A percentile compares a stretch with the other conserved stretches of the same genome.
Conservation (phyloP, 2,113 vertebrate species). For the Australoheros scitulus region DNA sequence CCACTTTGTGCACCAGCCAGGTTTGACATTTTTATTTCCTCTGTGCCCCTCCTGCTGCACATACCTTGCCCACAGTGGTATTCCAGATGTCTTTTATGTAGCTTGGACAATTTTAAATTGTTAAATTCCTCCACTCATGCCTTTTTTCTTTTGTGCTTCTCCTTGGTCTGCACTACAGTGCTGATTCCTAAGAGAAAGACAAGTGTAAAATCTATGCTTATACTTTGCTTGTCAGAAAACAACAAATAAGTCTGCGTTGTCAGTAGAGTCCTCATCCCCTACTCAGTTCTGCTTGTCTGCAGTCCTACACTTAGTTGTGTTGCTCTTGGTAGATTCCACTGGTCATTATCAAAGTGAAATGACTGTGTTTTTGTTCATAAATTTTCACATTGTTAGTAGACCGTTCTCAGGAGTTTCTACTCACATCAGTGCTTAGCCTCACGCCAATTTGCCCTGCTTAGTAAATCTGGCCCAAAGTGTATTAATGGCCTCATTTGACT, state of each 20-base stretch:
- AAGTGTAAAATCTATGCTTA: not conserved
- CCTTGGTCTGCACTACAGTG: not conserved
- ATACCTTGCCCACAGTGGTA: not conserved
- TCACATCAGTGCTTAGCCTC: not conserved
- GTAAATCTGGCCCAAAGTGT: constrained; percentile 5
- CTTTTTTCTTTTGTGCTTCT: not conserved
- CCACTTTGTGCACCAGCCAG: not conserved
- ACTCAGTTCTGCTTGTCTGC: not conserved
- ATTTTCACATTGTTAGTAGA: not conserved
- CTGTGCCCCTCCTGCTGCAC: not conserved
- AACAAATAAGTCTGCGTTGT: not conserved
- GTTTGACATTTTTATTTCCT: not conserved
- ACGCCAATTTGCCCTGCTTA: not conserved
- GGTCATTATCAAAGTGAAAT: constrained; percentile 7
- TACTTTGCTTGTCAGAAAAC: not conserved
- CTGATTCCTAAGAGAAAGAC: not conserved
- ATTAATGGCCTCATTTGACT: not conserved
- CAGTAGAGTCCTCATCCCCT: not conserved
- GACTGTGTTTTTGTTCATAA: not conserved
- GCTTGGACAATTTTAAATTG: not conserved
- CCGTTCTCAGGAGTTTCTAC: not conserved
- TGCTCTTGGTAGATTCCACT: not conserved
- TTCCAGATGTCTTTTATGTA: not conserved
- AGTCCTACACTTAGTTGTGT: not conserved
- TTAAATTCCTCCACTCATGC: not conserved